Conservation (phyloP, 2,113 vertebrate species). For the Erpornis zantholeuca region DNA sequence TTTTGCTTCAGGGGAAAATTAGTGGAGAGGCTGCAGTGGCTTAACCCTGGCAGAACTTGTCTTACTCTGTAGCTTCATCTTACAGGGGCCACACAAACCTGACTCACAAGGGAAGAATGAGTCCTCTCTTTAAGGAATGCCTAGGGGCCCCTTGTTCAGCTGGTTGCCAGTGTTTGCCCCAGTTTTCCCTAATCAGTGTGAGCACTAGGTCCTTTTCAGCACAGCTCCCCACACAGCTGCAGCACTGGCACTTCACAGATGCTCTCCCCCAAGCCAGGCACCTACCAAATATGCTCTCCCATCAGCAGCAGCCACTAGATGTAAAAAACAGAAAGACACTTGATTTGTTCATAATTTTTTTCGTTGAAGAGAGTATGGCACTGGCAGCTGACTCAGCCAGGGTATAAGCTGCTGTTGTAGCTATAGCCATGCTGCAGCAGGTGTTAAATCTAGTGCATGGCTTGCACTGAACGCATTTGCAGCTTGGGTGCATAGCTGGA, state of each 20-base stretch:
- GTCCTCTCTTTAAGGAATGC: background rate
- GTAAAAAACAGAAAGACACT: background rate
- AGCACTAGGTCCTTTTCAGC: background rate
- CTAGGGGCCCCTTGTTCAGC: background rate
- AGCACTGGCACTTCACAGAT: background rate
- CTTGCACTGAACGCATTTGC: background rate
- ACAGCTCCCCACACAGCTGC: background rate
- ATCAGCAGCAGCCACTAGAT: background rate
- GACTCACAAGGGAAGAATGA: background rate
- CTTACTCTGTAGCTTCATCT: background rate
- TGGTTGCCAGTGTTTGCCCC: background rate
- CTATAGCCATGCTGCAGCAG: background rate
- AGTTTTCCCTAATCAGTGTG: background rate
- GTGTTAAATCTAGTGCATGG: background rate
- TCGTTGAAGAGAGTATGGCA: background rate
- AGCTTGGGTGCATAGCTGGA: background rate
- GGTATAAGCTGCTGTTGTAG: background rate
- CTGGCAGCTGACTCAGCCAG: background rate
- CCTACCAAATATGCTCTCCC: background rate
- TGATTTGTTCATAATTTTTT: background rate
- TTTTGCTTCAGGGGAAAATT: background rate
- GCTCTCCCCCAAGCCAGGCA: background rate
- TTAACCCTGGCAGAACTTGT: background rate
- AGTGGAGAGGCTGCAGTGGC: background rate
- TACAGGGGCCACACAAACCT: background rate